Evolutionary conservation across 2,797 vertebrate species (phyloP), one percentile per base, ranked within the genome.

Genomic region (Hafferia zeledoni): DNA sequence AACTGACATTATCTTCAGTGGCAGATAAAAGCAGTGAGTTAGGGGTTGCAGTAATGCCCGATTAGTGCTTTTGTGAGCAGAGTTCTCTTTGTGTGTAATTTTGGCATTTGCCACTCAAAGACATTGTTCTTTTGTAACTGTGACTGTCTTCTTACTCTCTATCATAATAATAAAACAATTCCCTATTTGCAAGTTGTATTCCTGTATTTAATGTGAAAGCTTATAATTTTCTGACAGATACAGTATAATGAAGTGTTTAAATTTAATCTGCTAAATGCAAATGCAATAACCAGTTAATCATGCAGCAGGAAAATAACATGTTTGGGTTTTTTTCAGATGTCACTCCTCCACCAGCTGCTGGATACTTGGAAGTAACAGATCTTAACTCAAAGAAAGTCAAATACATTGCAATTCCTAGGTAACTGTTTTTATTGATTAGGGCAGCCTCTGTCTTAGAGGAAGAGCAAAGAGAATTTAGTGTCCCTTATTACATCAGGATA

Each of bases 371-470:
- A 97, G 98, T 99, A 94, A 98, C 99, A 8, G 99, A 99, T 91
- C 98, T 99, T 78, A 99, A 98, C 96, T 98, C 98, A 68, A 99
- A 99, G 96, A 99, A 98, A 97, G 96, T 99, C 79, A 99, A 99
- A 97, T 99, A 99, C 70, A 98, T 99, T 93, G 98, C 99, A 35
- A 97, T 99, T 69, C 99, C 99, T 7, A 98, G 99, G 99, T 99
- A 98, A 98, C 50, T 76, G n/a, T 37, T 87, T 83, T 92, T 94
- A 68, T 76, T 94, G 37, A 93, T 85, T 88, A 63, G 27, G 87
- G 39, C 18, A 64, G 10, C 23, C n/a, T 93, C 33, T 61, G 39
- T 57, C 60, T 67, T 83, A 57, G 37, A 87, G 39, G 23, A 63
- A 77, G 17, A 86, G 18, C 28, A 79, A 91, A 72, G 63, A 80